Evolutionary conservation across 2,113 vertebrate genomes (phyloP), one percentile per base, ranked within the genome.

Genomic region (Passer montanus): DNA sequence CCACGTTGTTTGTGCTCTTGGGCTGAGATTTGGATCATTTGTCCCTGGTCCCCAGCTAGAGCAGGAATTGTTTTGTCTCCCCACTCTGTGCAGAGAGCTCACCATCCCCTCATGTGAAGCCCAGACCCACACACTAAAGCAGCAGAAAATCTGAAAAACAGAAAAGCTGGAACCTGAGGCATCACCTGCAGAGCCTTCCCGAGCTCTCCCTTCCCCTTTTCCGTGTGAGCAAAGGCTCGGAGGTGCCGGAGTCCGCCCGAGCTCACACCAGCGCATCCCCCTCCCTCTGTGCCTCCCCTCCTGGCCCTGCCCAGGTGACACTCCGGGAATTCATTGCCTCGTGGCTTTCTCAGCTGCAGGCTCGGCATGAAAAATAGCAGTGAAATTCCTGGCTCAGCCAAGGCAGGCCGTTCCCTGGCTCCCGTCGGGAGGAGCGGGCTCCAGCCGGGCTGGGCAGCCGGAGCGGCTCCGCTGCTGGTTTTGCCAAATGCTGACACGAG

Each of bases 401-500:
- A 0, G 14, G 22, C 3, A 0, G 15, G 55, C 72, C 20, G 41
- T 81, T 64, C 52, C 52, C 49, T n/a, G 73, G 69, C 70, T 68
- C 35, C 49, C 46, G 14, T 12, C 1, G 8, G 28, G n/a, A 1
- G 6, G 10, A 41, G 84, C 66, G 47, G 84, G 72, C 77, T 92
- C 35, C 86, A 86, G 94, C 73, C 31, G 37, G 84, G 80, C 86
- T 77, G 84, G 43, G 85, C 68, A 89, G 89, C 72, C 84, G 21
- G 86, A 23, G 66, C 17, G 68, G 56, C 41, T 31, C 89, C 69
- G 89, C 59, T 77, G 83, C 91, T 94, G 7, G 66, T 95, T 77
- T 66, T 91, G 87, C 91, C 89, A 26, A 49, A 31, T 11, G 68
- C 72, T 87, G 91, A 76, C 84, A 86, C 47, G 46, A 91, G 35